Base-by-base conservation (phyloP, 2,113 vertebrate genomes). In the Trogon melanurus region DNA sequence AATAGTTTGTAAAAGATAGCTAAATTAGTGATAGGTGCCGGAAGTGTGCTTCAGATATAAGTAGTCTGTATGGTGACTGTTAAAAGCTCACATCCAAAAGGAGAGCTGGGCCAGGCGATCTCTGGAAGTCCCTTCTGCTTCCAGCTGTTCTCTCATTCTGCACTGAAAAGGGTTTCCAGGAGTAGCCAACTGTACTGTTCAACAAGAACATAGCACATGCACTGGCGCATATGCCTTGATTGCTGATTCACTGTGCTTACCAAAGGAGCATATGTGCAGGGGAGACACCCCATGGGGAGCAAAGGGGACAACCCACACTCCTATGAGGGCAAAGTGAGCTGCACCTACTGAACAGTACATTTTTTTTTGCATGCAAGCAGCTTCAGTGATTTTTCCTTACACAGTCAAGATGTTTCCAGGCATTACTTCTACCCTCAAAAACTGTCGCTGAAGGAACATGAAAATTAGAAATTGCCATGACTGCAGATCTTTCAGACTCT, bases 1-100 rank as follows among this genome's bases (percentile, higher is more conserved):
- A 92, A 96, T 69, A 85, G 9, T 92, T 95, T 67, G 76, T 88
- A 48, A 60, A 56, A 62, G 32, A 29, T 21, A 64, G 38, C 29
- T 86, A 22, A 84, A 95, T 95, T 93, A 86, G 86, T 86, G 45
- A 81, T 56, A 56, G n/a, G 19, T 84, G 32, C 30, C 84, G 10
- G 82, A 83, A 80, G 19, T 17, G 10, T 66, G 75, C 58, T 92
- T 70, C 41, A 50, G 61, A 67, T 74, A 51, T 7, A n/a, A 45
- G 58, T 79, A 38, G 48, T 53, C n/a, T 53, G 12, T 16, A 21
- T 56, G 10, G 44, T 71, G 56, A 25, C 19, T 8, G 9, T 44
- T 86, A n/a, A 71, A 73, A 79, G 20, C 0, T 0, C 23, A 18
- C 13, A 38, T 60, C 15, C 25, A 32, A 71, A 90, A 74, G 20